Conservation (phyloP, 2,113 vertebrate species). For the Bambusicola thoracicus region DNA sequence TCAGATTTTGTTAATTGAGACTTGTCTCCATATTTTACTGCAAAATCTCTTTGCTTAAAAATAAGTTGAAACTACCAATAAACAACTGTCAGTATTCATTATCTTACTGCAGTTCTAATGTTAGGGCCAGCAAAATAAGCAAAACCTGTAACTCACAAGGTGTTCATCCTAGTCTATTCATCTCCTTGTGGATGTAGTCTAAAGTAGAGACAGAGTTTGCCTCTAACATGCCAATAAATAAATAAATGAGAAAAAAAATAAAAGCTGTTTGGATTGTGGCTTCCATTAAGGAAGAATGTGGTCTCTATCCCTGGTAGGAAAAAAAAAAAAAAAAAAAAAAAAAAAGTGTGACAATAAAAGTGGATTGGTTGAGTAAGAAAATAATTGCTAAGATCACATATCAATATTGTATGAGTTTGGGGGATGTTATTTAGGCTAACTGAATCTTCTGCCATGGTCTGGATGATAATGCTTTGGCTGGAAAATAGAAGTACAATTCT, state of each 20-base stretch:
- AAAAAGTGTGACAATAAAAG: too few relatives aligned
- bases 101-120: neutral
- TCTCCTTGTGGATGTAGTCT: neutral
- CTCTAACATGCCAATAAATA: neutral
- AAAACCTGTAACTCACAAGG: neutral
- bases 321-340: neutral
- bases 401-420: neutral
- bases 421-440: neutral
- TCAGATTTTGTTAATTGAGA: neutral
- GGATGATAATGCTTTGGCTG: neutral
- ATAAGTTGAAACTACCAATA: neutral
- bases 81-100: neutral
- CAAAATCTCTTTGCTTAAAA: neutral
- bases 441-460: neutral
- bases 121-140: neutral
- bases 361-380: neutral
- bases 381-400: neutral
- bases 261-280: neutral
- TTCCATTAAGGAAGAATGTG: neutral
- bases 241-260: neutral
- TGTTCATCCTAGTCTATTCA: neutral
- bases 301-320: neutral
- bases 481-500: neutral
- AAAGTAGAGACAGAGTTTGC: neutral
- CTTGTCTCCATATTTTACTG: neutral